Percentiles rank a stretch among this genome's conserved stretches.
Conservation (phyloP, 2,888 invertebrate species). For the Chloroclysta siterata region DNA sequence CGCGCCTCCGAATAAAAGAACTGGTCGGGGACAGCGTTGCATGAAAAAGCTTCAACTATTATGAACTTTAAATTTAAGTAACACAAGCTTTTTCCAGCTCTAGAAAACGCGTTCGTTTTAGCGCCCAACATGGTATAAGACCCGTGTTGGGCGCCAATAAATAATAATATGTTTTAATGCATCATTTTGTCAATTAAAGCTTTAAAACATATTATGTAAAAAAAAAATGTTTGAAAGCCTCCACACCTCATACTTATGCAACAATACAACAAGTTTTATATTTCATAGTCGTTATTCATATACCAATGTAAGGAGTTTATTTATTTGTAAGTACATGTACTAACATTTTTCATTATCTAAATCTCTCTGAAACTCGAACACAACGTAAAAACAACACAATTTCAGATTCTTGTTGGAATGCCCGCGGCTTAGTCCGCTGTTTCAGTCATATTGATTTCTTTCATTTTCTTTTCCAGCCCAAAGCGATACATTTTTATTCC, state of each 20-base stretch:
- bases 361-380: constrained; percentile 3
- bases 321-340: too few relatives aligned
- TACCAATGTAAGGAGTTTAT: too few relatives aligned
- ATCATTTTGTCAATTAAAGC: too few relatives aligned
- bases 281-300: too few relatives aligned
- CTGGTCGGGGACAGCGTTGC: constrained; percentile 56
- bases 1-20: constrained; percentile 54
- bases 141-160: not conserved
- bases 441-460: constrained; percentile 69
- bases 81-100: not conserved
- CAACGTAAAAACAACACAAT: constrained; percentile 23
- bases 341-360: constrained; percentile 1
- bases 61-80: not conserved
- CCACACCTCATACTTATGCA: too few relatives aligned
- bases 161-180: not conserved
- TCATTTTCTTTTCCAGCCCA: constrained; percentile 70
- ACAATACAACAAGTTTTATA: too few relatives aligned
- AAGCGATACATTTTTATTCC: constrained; percentile 67
- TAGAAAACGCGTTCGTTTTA: not conserved
- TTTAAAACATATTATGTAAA: not conserved
- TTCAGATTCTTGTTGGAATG: constrained; percentile 34
- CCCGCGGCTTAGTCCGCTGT: constrained; percentile 55
- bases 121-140: constrained; percentile 7
- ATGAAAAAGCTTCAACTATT: not conserved
- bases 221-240: too few relatives aligned